Percentiles rank a stretch among this genome's conserved stretches.
Conservation (phyloP, 2,888 invertebrate genomes). For the Eledona agricola region DNA sequence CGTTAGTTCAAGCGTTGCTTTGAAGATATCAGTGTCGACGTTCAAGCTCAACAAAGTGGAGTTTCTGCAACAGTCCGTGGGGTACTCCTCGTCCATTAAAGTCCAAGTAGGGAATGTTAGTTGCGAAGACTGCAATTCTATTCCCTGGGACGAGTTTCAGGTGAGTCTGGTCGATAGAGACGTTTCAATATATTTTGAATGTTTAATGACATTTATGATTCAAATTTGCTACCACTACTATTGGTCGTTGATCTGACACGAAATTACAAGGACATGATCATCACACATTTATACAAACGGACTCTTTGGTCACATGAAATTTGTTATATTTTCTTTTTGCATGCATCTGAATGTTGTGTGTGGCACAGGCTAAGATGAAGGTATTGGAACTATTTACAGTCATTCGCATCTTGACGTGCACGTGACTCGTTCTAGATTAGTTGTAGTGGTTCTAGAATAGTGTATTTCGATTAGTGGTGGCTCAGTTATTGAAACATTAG, state of each 20-base stretch:
- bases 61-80: slow-evolving; percentile 75
- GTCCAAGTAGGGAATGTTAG: slow-evolving; percentile 75
- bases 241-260: slow-evolving; percentile 8
- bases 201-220: slow-evolving; percentile 21
- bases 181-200: slow-evolving; percentile 30
- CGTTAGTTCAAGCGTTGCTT: not conserved
- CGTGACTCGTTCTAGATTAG: slow-evolving; percentile 33
- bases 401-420: slow-evolving; percentile 54
- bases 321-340: slow-evolving; percentile 62
- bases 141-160: slow-evolving; percentile 96
- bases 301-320: slow-evolving; percentile 33
- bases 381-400: slow-evolving; percentile 65
- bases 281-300: slow-evolving; percentile 33
- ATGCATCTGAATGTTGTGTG: slow-evolving; percentile 79
- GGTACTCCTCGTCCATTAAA: slow-evolving; percentile 72
- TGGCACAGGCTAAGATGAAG: slow-evolving; percentile 76
- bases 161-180: slow-evolving; percentile 61
- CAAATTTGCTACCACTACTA: slow-evolving; percentile 8
- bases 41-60: slow-evolving; percentile 80
- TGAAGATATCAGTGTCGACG: slow-evolving; percentile 66
- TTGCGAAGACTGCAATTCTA: slow-evolving; percentile 85
- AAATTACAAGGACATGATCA: slow-evolving; percentile 11
- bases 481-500: not conserved
- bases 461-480: slow-evolving; percentile 1
- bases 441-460: slow-evolving; percentile 18